These are phyloP conservation scores for Phytoseiulus persimilis DNA, from an alignment of 2,888 invertebrate species.

Conservation along the genomic window DNA sequence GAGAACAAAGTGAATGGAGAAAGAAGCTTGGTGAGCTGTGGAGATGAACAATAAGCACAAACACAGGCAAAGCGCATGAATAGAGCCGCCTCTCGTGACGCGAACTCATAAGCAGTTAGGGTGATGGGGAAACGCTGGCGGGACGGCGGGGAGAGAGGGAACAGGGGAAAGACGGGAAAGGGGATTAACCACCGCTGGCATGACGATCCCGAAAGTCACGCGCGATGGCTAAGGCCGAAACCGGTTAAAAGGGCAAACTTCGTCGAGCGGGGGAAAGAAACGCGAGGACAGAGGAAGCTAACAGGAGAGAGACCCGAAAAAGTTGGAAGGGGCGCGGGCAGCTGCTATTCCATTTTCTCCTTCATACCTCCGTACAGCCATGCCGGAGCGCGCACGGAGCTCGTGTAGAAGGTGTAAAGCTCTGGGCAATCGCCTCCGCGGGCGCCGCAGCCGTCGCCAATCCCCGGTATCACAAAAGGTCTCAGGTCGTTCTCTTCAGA, in stretches of 20 bases:
- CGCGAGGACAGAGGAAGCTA: background rate
- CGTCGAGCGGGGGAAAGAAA: background rate
- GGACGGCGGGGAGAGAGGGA: background rate
- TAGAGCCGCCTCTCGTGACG: background rate
- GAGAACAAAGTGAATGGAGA: background rate
- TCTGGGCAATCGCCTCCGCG: too few relatives aligned
- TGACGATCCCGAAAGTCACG: background rate
- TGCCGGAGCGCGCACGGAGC: too few relatives aligned
- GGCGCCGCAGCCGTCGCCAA: background rate
- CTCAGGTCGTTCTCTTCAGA: background rate
- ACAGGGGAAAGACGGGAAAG: background rate
- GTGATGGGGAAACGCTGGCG: background rate
- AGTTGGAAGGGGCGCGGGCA: background rate
- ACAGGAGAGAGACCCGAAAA: too few relatives aligned
- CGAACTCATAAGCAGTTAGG: conserved; percentile 5
- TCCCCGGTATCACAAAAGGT: background rate
- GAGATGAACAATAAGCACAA: conserved; percentile 5
- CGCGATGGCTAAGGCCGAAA: background rate
- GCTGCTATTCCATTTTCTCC: background rate
- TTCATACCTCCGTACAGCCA: background rate
- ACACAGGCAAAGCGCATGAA: background rate
- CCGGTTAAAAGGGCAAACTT: background rate
- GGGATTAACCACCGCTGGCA: background rate
- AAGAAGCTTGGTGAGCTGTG: conserved; percentile 5
- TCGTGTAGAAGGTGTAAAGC: too few relatives aligned